Conservation (phyloP, 2,888 invertebrate species). For the Philopedon plagiatum region DNA sequence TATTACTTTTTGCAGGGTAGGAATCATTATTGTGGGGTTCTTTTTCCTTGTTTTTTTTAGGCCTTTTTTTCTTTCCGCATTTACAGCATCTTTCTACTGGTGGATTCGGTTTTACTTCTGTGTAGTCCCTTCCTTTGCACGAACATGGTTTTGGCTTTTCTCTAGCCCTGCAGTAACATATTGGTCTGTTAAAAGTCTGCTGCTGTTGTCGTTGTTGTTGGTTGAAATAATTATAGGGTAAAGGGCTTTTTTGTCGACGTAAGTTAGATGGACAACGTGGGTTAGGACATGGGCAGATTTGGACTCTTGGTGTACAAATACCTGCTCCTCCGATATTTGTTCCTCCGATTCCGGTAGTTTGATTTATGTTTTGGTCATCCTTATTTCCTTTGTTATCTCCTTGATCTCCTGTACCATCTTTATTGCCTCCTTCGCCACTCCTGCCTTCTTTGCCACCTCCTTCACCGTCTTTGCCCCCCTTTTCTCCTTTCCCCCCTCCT, state of each 20-base stretch:
- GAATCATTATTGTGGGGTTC: neutral
- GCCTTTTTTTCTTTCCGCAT: constrained; percentile 38
- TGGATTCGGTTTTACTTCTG: neutral
- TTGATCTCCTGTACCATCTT: neutral
- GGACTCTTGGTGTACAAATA: constrained; percentile 31
- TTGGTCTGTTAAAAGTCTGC: neutral
- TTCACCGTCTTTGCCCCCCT: neutral
- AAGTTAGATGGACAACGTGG: constrained; percentile 30
- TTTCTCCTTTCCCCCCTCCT: neutral
- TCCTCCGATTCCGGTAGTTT: neutral
- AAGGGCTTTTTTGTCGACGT: neutral
- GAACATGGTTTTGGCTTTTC: no score
- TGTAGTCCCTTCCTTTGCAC: no score
- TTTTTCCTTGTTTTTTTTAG: neutral
- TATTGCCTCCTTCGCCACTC: neutral
- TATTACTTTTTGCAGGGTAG: neutral
- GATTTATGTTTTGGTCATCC: neutral
- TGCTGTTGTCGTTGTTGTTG: neutral
- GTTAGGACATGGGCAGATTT: constrained; percentile 23
- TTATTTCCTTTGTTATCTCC: neutral
- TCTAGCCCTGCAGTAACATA: constrained; percentile 22
- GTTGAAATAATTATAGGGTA: neutral
- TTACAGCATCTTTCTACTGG: constrained; percentile 24
- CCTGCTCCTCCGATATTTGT: neutral
- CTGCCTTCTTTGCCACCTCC: neutral